phyloP scores from a whole-genome alignment of 1,140 invertebrate species.

The Bombus cullumanus region DNA sequence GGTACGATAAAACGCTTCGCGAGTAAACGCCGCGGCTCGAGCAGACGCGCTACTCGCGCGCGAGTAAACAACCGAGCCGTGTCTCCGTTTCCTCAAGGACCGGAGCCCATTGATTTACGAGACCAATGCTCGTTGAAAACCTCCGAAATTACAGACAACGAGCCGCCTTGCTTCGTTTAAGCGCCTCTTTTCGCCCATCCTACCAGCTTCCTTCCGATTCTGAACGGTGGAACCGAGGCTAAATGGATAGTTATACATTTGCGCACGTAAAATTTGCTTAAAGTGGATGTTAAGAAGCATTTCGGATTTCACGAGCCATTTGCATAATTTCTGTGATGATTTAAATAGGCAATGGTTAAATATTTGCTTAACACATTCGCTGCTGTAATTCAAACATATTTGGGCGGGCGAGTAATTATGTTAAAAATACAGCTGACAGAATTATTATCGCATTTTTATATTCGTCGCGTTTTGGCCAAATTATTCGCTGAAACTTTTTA shows the following conservation, averaged over 20 bases:
- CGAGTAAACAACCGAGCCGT: conserved; percentile 43
- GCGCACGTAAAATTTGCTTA: not conserved
- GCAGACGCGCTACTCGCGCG: not conserved
- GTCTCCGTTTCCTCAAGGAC: conserved; percentile 52
- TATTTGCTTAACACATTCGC: not conserved
- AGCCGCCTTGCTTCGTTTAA: conserved; percentile 5
- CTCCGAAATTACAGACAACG: conserved; percentile 30
- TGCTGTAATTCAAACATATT: too few relatives aligned
- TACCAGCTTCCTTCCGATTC: not conserved
- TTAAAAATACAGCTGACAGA: too few relatives aligned
- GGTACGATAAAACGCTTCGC: not conserved
- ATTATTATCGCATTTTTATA: too few relatives aligned
- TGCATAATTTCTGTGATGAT: not conserved
- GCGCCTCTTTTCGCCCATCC: not conserved
- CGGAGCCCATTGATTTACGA: conserved; percentile 19
- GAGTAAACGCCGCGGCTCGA: conserved; percentile 3
- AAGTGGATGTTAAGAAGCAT: not conserved
- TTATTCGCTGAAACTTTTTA: too few relatives aligned
- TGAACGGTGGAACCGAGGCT: not conserved
- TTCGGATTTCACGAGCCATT: not conserved
- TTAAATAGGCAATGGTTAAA: not conserved
- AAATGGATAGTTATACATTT: not conserved
- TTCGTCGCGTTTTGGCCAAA: too few relatives aligned
- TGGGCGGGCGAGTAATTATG: too few relatives aligned
- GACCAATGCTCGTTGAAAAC: not conserved